Percentiles rank a stretch among this genome's conserved stretches.
Evolutionary conservation across 2,888 invertebrate species (phyloP).

Genomic region (Elegia similella): DNA sequence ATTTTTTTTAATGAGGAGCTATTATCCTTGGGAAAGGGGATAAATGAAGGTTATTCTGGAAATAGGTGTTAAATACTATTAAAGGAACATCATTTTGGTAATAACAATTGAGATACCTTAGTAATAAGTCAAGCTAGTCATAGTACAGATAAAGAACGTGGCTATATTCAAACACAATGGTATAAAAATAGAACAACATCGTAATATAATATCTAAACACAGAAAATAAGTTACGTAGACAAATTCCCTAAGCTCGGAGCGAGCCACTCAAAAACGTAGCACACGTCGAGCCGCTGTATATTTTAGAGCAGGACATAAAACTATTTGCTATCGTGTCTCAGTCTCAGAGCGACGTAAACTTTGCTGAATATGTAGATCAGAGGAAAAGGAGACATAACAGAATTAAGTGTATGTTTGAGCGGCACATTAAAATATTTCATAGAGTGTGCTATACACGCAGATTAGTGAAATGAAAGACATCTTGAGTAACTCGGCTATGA

Average conservation of each 20-base stretch:
- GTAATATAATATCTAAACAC: not conserved
- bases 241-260: constrained; percentile 6
- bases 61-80: too few relatives aligned
- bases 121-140: too few relatives aligned
- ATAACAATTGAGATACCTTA: too few relatives aligned
- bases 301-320: constrained; percentile 39
- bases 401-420: too few relatives aligned
- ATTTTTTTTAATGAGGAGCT: too few relatives aligned
- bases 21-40: too few relatives aligned
- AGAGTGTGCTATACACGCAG: too few relatives aligned
- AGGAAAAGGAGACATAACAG: not conserved
- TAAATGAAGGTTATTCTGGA: too few relatives aligned
- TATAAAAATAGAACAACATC: not conserved
- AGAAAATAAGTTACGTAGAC: not conserved
- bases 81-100: too few relatives aligned
- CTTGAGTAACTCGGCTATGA: not conserved
- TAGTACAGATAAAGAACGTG: too few relatives aligned
- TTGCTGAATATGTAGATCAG: not conserved
- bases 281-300: constrained; percentile 8
- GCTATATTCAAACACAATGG: too few relatives aligned
- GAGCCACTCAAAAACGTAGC: constrained; percentile 12
- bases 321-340: constrained; percentile 33
- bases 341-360: constrained; percentile 3
- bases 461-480: not conserved
- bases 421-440: too few relatives aligned